Evolutionary conservation across 2,888 invertebrate genomes (phyloP).

Genomic region (Dynastes maya): DNA sequence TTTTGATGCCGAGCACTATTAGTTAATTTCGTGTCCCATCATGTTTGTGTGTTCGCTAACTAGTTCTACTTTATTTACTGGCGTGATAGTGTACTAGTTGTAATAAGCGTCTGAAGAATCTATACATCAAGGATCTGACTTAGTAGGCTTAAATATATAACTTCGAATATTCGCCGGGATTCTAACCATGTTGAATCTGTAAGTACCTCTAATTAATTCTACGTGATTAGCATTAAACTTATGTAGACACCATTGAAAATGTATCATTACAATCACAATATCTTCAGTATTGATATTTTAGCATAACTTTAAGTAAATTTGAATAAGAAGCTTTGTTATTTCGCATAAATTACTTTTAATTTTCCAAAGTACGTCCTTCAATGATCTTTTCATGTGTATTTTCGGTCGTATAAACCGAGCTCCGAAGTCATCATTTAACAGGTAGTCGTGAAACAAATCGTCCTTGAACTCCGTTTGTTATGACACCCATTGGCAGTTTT

Average conservation of each 20-base stretch:
- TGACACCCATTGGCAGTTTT: constrained; percentile 11
- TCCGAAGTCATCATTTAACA: constrained; percentile 23
- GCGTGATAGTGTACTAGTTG: constrained; percentile 5
- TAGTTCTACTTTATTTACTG: constrained; percentile 14
- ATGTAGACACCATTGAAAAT: not conserved
- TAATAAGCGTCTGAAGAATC: not conserved
- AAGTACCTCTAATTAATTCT: constrained; percentile 10
- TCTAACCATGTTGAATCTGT: constrained; percentile 26
- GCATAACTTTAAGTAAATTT: not conserved
- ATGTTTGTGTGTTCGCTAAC: not conserved
- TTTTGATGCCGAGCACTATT: constrained; percentile 15
- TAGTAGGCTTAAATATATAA: not conserved
- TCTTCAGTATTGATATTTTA: not conserved
- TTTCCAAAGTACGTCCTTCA: not conserved
- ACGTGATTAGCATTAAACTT: not conserved
- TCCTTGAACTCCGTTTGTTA: constrained; percentile 39
- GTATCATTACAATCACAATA: not conserved
- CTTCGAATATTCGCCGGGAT: not conserved
- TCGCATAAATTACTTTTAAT: not conserved
- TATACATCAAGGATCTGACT: not conserved
- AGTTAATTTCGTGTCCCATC: constrained; percentile 8
- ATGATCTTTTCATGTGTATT: not conserved
- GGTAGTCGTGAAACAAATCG: constrained; percentile 33
- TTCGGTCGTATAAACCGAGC: constrained; percentile 13
- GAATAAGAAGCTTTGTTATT: too few species aligned